These are phyloP conservation scores for Solenopsis fugax DNA, from an alignment of 1,140 invertebrate species.

Conservation along the genomic window DNA sequence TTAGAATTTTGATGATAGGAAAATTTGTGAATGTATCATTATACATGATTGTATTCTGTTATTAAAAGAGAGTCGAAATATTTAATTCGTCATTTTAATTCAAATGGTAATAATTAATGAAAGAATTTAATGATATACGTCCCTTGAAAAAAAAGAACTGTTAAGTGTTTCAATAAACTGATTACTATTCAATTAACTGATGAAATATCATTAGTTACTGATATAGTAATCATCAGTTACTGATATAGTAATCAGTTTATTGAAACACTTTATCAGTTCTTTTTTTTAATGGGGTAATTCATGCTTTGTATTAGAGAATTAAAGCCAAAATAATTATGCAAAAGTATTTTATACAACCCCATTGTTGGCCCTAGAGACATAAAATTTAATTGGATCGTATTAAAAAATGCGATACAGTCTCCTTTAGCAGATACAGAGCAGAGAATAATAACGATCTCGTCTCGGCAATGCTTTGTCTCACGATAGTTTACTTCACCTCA, in stretches of 20 bases:
- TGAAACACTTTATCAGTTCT: no score
- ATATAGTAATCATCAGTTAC: no score
- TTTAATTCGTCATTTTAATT: background rate
- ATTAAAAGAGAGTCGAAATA: background rate
- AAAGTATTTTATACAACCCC: background rate
- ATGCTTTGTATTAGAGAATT: background rate
- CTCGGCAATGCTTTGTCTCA: slow-evolving; percentile 70
- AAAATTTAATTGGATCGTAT: background rate
- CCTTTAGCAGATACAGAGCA: background rate
- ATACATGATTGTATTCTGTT: background rate
- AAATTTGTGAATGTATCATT: slow-evolving; percentile 10
- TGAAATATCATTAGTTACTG: no score
- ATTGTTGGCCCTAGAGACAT: background rate
- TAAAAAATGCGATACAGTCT: background rate
- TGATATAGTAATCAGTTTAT: no score
- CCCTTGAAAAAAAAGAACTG: no score
- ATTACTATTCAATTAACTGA: no score
- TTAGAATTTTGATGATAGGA: slow-evolving; percentile 12
- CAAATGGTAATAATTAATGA: background rate
- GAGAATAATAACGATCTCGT: slow-evolving; percentile 29
- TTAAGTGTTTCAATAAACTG: no score
- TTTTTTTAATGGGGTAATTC: no score
- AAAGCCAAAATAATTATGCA: background rate
- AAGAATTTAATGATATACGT: background rate
- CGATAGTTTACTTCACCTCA: slow-evolving; percentile 71